Conservation (phyloP, 2,113 vertebrate species). For the Pseudonaja textilis region DNA sequence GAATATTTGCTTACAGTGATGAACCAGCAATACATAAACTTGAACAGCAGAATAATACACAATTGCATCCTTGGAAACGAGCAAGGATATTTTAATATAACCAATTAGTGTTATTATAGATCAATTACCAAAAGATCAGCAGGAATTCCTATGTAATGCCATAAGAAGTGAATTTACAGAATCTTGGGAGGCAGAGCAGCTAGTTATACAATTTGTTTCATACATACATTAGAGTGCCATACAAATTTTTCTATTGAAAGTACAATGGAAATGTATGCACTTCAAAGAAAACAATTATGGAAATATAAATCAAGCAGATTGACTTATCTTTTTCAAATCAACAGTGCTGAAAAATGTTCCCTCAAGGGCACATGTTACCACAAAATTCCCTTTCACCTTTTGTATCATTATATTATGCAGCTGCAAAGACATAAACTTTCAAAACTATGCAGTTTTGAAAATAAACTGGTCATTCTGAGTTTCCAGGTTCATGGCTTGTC, state of each 20-base stretch:
- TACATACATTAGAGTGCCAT: background rate
- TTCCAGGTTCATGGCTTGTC: background rate
- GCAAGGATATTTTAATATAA: background rate
- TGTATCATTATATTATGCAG: background rate
- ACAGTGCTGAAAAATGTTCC: constrained; percentile 32
- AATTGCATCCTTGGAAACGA: background rate
- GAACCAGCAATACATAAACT: background rate
- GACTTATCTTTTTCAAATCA: constrained; percentile 42
- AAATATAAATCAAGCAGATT: constrained; percentile 14
- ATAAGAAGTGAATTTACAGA: background rate
- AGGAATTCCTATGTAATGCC: background rate
- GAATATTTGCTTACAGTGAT: background rate
- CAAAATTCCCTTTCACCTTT: background rate
- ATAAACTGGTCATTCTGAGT: background rate
- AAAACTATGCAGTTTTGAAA: background rate
- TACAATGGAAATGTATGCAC: constrained; percentile 21
- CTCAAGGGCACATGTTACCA: constrained; percentile 6
- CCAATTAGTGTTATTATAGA: fast-evolving
- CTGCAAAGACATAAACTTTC: background rate
- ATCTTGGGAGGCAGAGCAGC: background rate
- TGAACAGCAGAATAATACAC: background rate
- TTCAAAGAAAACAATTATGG: constrained; percentile 39
- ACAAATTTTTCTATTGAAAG: constrained; percentile 15
- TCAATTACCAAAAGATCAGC: background rate
- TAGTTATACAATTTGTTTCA: background rate